These are phyloP conservation scores for Trochalopteron elliotii DNA, from an alignment of 2,113 vertebrate genomes.

Conservation along the genomic window DNA sequence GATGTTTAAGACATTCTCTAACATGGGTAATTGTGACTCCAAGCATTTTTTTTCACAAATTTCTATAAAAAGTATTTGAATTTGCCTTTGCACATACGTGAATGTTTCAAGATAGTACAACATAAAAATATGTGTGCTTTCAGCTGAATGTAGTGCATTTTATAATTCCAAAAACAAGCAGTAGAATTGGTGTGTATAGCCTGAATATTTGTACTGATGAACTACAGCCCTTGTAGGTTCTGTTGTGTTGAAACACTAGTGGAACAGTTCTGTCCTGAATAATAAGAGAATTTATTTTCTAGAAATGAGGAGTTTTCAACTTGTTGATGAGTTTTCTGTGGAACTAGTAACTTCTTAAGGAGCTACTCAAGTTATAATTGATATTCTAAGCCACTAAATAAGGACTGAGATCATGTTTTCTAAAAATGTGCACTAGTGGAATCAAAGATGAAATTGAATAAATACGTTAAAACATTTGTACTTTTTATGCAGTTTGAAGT, in stretches of 20 bases:
- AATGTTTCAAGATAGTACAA: background rate
- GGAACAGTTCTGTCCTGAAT: background rate
- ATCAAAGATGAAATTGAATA: background rate
- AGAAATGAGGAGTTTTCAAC: background rate
- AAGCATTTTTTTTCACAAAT: background rate
- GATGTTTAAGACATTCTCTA: background rate
- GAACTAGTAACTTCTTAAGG: background rate
- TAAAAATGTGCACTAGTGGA: background rate
- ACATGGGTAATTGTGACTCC: background rate
- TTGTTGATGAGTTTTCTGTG: background rate
- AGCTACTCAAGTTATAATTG: background rate
- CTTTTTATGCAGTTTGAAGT: background rate
- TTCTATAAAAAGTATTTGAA: background rate
- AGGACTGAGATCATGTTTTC: background rate
- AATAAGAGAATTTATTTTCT: background rate
- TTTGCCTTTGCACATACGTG: background rate
- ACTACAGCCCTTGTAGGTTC: background rate
- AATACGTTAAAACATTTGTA: background rate
- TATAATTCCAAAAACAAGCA: background rate
- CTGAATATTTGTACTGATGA: background rate
- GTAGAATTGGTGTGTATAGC: background rate
- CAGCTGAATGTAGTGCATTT: background rate
- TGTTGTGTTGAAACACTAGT: background rate
- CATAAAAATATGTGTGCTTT: background rate
- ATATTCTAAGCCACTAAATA: background rate